Evolutionary conservation across 2,888 invertebrate species (phyloP).

Genomic region (Mycalesis mineus): DNA sequence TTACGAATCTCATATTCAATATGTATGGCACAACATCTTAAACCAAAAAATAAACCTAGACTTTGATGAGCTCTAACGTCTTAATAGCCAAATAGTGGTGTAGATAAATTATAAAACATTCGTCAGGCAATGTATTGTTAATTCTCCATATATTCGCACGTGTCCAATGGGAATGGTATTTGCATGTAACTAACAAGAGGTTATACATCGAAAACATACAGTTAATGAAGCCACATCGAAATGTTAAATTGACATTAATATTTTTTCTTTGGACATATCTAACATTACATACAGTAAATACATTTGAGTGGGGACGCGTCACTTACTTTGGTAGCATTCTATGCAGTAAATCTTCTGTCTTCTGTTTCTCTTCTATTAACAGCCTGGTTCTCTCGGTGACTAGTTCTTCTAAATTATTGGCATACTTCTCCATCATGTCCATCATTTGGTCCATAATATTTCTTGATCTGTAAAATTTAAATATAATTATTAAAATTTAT

Average conservation of each 20-base stretch:
- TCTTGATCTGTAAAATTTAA: conserved; percentile 77
- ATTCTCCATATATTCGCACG: not conserved
- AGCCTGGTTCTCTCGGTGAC: conserved; percentile 94
- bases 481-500: too few relatives aligned
- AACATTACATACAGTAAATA: conserved; percentile 16
- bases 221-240: conserved; percentile 36
- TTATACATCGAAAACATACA: conserved; percentile 43
- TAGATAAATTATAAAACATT: not conserved
- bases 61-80: not conserved
- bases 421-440: conserved; percentile 98
- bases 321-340: conserved; percentile 95
- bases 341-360: conserved; percentile 93
- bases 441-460: conserved; percentile 99
- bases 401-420: conserved; percentile 95
- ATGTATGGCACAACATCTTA: not conserved
- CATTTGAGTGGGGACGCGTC: conserved; percentile 29
- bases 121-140: not conserved
- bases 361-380: conserved; percentile 93
- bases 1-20: too few relatives aligned
- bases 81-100: not conserved
- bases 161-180: conserved; percentile 9
- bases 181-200: conserved; percentile 16
- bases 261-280: conserved; percentile 29
- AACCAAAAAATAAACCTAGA: not conserved
- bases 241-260: conserved; percentile 33